Conservation (phyloP, 23 tunicate species). For the Pegea sp. region DNA sequence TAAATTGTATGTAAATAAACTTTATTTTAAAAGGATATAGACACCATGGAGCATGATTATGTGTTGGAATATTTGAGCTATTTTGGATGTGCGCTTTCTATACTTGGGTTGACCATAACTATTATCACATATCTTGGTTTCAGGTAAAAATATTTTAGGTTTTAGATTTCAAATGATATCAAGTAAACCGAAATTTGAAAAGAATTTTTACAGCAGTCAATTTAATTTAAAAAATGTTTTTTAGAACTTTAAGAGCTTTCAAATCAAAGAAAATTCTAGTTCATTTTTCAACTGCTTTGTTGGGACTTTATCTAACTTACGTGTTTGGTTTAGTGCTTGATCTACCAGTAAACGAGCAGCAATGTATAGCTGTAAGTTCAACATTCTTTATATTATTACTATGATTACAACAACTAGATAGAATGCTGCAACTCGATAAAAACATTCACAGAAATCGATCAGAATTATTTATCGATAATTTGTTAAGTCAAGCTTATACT, state of each 20-base stretch:
- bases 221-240: constrained; percentile 2
- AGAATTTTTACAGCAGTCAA: no score
- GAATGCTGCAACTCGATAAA: not conserved
- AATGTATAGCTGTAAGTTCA: constrained; percentile 45
- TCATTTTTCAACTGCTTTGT: constrained; percentile 47
- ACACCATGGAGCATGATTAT: constrained; percentile 28
- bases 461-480: not conserved
- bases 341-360: constrained; percentile 24
- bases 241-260: constrained; percentile 33
- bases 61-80: constrained; percentile 28
- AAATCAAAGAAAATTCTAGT: constrained; percentile 52
- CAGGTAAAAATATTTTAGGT: no score
- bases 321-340: constrained; percentile 33
- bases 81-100: constrained; percentile 44
- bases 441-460: not conserved
- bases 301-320: constrained; percentile 35
- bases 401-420: no score
- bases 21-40: constrained; percentile 20
- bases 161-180: not conserved
- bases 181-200: not conserved
- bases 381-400: not conserved
- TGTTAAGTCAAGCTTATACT: no score
- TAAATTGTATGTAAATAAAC: no score
- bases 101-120: constrained; percentile 21
- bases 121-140: constrained; percentile 46